These are phyloP conservation scores for Cenopis cana DNA, from an alignment of 2,888 invertebrate genomes.

Conservation along the genomic window DNA sequence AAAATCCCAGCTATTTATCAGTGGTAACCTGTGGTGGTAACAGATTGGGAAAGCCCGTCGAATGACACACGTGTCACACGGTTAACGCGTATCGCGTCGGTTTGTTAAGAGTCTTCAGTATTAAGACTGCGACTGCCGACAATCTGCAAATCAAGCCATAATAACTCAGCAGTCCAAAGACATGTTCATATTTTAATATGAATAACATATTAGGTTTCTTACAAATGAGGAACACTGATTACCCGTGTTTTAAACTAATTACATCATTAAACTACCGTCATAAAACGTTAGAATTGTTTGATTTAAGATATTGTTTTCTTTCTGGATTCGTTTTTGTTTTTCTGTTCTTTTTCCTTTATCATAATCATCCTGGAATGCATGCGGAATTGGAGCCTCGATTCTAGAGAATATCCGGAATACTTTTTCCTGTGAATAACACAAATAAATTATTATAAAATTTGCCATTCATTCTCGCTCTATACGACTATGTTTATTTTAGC, in stretches of 20 bases:
- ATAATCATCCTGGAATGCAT: conserved; percentile 90
- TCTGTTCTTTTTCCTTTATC: conserved; percentile 50
- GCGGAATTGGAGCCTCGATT: conserved; percentile 95
- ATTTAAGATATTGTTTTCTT: neutral
- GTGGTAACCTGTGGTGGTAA: no score
- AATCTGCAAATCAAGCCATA: neutral
- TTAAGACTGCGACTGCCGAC: neutral
- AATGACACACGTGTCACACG: neutral
- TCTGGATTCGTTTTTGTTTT: conserved; percentile 21
- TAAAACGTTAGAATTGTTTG: neutral
- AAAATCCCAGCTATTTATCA: no score
- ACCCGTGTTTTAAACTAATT: neutral
- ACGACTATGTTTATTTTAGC: no score
- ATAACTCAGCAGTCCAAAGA: neutral
- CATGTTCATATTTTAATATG: neutral
- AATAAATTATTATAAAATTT: conserved; percentile 1
- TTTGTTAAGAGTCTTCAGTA: neutral
- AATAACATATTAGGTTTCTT: neutral
- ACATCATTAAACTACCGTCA: neutral
- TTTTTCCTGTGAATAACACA: conserved; percentile 88
- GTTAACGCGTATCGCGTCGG: neutral
- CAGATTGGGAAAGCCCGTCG: no score
- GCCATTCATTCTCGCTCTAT: no score
- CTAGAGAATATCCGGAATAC: conserved; percentile 94
- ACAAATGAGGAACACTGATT: conserved; percentile 8